phyloP scores from a whole-genome alignment of 2,797 vertebrate genomes.

The Coluber constrictor region DNA sequence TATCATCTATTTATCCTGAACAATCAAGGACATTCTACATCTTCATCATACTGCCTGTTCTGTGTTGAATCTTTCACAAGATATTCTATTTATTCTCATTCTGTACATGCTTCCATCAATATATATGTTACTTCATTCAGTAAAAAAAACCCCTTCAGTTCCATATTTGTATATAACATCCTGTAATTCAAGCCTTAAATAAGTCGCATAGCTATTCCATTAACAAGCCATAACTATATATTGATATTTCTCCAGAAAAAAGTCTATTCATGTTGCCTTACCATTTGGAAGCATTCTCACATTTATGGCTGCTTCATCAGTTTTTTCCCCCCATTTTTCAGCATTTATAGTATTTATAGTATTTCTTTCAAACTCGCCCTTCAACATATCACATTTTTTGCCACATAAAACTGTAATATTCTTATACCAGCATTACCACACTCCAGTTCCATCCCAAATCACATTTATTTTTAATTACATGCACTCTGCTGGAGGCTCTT shows the following conservation, averaged over 20 bases:
- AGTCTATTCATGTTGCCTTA: background rate
- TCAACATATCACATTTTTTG: background rate
- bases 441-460: background rate
- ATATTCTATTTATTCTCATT: background rate
- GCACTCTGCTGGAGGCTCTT: background rate
- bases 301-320: background rate
- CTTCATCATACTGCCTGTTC: background rate
- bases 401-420: background rate
- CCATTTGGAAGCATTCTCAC: background rate
- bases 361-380: background rate
- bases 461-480: background rate
- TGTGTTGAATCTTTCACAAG: background rate
- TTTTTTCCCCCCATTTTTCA: background rate
- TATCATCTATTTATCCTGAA: too few species aligned
- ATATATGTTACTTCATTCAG: background rate
- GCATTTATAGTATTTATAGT: background rate
- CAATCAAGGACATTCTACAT: background rate
- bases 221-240: background rate
- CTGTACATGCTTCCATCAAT: background rate
- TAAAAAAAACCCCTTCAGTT: background rate
- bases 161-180: background rate
- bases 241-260: background rate
- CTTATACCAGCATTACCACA: background rate
- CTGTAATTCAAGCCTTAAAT: background rate
- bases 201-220: background rate